Conservation (phyloP, 2,113 vertebrate genomes). For the Bubo scandiacus region DNA sequence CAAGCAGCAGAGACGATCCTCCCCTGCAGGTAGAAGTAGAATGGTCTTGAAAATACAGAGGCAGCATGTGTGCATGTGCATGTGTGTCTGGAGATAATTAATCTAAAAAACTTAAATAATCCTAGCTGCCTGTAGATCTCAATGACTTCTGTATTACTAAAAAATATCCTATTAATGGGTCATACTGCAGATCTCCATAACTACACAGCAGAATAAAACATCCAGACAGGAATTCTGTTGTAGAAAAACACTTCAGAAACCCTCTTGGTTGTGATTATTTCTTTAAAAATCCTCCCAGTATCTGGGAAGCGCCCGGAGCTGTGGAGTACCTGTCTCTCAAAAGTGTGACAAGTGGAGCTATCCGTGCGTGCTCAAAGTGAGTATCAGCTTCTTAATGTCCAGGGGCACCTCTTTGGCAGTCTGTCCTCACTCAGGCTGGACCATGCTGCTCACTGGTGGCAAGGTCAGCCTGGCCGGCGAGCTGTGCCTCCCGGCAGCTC, state of each 20-base stretch:
- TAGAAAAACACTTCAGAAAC: background rate
- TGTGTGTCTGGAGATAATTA: background rate
- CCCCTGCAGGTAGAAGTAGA: background rate
- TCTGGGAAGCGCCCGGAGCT: fast-evolving
- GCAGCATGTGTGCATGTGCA: background rate
- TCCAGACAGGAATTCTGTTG: background rate
- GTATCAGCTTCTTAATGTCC: background rate
- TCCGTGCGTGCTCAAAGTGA: background rate
- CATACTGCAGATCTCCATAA: background rate
- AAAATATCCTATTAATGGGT: background rate
- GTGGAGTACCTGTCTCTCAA: background rate
- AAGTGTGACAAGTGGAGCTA: background rate
- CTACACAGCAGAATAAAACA: background rate
- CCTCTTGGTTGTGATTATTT: background rate
- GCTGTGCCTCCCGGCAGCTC: background rate
- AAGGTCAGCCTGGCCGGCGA: background rate
- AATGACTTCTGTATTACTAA: background rate
- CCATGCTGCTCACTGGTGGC: background rate
- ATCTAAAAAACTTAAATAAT: background rate
- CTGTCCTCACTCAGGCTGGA: background rate
- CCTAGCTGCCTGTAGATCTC: background rate
- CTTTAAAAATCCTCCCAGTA: background rate
- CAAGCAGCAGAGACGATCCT: background rate
- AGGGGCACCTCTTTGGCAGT: background rate
- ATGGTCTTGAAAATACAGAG: conserved; percentile 19